A percentile compares a stretch with the other conserved stretches of the same genome.
Conservation (phyloP, 23 tunicate species). For the Diplosoma virens region DNA sequence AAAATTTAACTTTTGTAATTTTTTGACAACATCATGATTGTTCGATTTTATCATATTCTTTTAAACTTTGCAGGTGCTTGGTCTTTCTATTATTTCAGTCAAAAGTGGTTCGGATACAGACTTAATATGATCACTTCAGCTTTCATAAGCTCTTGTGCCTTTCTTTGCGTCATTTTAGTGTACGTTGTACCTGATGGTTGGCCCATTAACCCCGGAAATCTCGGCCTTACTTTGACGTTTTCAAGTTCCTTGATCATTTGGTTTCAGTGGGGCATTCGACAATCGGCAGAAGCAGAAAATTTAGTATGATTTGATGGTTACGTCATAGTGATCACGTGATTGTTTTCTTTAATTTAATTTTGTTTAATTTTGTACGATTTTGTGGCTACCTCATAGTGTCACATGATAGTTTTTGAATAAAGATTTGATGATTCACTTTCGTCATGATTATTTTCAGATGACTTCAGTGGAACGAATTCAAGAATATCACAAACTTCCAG, state of each 20-base stretch:
- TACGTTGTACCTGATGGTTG: neutral
- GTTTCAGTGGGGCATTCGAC: slow-evolving; percentile 86
- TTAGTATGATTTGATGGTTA: too few relatives aligned
- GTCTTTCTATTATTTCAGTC: slow-evolving; percentile 43
- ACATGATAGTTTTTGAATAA: too few relatives aligned
- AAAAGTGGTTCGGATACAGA: slow-evolving; percentile 80
- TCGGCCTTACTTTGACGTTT: slow-evolving; percentile 76
- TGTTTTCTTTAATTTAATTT: too few relatives aligned
- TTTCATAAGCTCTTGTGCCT: slow-evolving; percentile 56
- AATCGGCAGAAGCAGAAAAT: slow-evolving; percentile 85
- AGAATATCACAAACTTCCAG: slow-evolving; percentile 63
- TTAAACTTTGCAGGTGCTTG: slow-evolving; percentile 90
- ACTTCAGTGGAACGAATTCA: slow-evolving; percentile 92
- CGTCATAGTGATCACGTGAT: too few relatives aligned
- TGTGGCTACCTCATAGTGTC: too few relatives aligned
- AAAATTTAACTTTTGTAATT: too few relatives aligned
- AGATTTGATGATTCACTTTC: too few relatives aligned
- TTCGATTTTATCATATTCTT: too few relatives aligned
- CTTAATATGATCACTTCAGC: slow-evolving; percentile 56
- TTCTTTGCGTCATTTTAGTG: slow-evolving; percentile 4
- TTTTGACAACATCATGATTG: too few relatives aligned
- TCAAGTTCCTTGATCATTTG: slow-evolving; percentile 55
- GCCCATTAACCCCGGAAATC: slow-evolving; percentile 16
- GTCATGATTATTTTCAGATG: slow-evolving; percentile 58
- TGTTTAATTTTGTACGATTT: too few relatives aligned